These are phyloP conservation scores for Penaeus indicus DNA, from an alignment of 1,140 invertebrate genomes.

Conservation along the genomic window DNA sequence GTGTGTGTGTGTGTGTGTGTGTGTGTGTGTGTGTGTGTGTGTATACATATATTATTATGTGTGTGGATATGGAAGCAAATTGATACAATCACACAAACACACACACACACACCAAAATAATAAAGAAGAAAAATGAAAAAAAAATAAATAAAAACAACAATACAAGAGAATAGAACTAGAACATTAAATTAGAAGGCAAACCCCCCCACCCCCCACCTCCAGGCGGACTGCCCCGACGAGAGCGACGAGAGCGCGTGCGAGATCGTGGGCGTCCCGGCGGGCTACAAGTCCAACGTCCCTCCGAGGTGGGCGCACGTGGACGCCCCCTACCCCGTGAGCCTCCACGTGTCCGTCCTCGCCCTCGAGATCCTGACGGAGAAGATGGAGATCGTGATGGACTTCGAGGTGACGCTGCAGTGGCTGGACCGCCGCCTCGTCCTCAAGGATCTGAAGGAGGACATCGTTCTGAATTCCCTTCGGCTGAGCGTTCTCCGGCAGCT, in stretches of 20 bases:
- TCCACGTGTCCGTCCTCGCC: constrained; percentile 24
- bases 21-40: too few species aligned
- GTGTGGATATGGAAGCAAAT: too few species aligned
- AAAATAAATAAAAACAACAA: too few species aligned
- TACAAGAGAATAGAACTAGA: too few species aligned
- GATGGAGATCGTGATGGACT: constrained; percentile 51
- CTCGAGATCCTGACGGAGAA: constrained; percentile 37
- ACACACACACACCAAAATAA: too few species aligned
- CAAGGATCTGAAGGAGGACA: constrained; percentile 18
- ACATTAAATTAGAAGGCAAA: too few species aligned
- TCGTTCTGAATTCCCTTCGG: constrained; percentile 13
- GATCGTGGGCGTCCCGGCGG: constrained; percentile 5
- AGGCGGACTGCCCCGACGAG: constrained; percentile 38
- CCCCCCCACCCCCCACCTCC: not conserved
- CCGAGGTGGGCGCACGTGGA: not conserved
- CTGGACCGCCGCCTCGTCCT: constrained; percentile 31
- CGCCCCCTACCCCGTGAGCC: constrained; percentile 9
- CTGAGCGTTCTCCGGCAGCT: not conserved
- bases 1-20: too few species aligned
- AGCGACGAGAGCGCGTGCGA: constrained; percentile 29
- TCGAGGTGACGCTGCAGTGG: constrained; percentile 1
- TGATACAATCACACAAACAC: too few species aligned
- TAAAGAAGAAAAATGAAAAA: too few species aligned
- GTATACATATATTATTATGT: too few species aligned
- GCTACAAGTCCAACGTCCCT: constrained; percentile 39